These are phyloP conservation scores for Buathra laborator DNA, from an alignment of 2,888 invertebrate species.

Conservation along the genomic window DNA sequence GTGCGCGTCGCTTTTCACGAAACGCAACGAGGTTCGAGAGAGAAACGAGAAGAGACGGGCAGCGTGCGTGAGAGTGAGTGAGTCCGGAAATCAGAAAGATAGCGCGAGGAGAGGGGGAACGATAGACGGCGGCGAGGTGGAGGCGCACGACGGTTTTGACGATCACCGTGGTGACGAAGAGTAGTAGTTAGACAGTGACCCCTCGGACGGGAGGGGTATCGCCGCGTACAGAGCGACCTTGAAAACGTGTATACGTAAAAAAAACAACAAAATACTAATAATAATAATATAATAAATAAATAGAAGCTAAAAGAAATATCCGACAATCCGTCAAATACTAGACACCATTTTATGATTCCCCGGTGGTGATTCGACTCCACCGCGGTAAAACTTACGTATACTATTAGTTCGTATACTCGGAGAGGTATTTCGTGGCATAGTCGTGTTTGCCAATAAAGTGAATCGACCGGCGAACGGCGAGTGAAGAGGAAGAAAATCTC, in stretches of 20 bases:
- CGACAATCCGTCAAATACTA: slow-evolving; percentile 82
- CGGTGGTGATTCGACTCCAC: slow-evolving; percentile 59
- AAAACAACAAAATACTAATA: slow-evolving; percentile 40
- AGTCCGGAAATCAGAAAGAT: slow-evolving; percentile 12
- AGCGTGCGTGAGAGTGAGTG: slow-evolving; percentile 21
- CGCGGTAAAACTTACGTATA: slow-evolving; percentile 63
- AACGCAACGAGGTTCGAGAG: slow-evolving; percentile 31
- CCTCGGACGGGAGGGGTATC: slow-evolving; percentile 72
- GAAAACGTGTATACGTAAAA: slow-evolving; percentile 74
- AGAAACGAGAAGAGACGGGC: neutral
- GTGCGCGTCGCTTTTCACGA: slow-evolving; percentile 61
- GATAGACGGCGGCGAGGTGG: slow-evolving; percentile 48
- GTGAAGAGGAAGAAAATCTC: neutral
- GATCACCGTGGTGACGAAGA: slow-evolving; percentile 68
- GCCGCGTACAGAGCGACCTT: slow-evolving; percentile 71
- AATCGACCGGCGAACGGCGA: neutral
- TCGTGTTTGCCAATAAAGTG: neutral
- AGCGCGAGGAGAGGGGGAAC: slow-evolving; percentile 31
- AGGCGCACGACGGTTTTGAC: slow-evolving; percentile 56
- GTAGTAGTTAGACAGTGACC: slow-evolving; percentile 68
- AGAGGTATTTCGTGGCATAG: neutral
- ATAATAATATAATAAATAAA: slow-evolving; percentile 30
- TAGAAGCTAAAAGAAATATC: slow-evolving; percentile 72
- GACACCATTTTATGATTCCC: slow-evolving; percentile 70
- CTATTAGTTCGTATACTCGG: slow-evolving; percentile 23